Base-by-base conservation (phyloP, 2,113 vertebrate genomes). In the Pelecanus crispus region DNA sequence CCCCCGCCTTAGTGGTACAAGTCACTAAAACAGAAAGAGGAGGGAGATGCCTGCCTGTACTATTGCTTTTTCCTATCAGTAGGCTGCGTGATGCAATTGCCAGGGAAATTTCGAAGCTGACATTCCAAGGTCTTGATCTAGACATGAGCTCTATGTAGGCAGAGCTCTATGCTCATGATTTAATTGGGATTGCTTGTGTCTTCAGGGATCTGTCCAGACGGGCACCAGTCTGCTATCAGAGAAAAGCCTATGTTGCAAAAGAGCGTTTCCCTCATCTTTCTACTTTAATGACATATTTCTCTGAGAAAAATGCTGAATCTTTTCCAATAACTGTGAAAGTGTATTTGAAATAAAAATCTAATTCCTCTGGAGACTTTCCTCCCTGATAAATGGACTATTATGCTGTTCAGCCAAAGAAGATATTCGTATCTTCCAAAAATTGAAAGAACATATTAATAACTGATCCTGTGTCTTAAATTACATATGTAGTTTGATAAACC, bases 161-260 rank as follows among this genome's bases (percentile, higher is more conserved):
- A 96, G 85, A 84, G 75, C 79, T 74, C 90, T 47, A 3, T 47
- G 63, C 94, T 81, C 40, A 0, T 34, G 92, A 50, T 81, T 93
- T 86, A 79, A 86, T 50, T 91, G 90, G 68, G 94, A 88, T 86
- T 89, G 85, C 95, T 88, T 38, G 26, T 91, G 92, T 96, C 92
- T 94, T 95, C 68, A 65, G 92, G 96, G 95, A 92, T 89, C 88
- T 84, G 92, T 74, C 90, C 96, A 91, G 96, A 96, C 88, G 80
- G 94, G 88, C 91, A 95, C 78, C 59, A 81, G 88, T 45, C 89
- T 94, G 74, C 96, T 95, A 19, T 68, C 81, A 42, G 88, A n/a
- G n/a, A 59, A 94, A 74, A 94, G 75, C 70, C 71, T 58, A 26
- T 79, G 67, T 94, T 88, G n/a, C 86, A 56, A 18, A 72, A 74